These are phyloP conservation scores for Helobdella robusta DNA, from an alignment of 2,888 invertebrate genomes.

Conservation along the genomic window DNA sequence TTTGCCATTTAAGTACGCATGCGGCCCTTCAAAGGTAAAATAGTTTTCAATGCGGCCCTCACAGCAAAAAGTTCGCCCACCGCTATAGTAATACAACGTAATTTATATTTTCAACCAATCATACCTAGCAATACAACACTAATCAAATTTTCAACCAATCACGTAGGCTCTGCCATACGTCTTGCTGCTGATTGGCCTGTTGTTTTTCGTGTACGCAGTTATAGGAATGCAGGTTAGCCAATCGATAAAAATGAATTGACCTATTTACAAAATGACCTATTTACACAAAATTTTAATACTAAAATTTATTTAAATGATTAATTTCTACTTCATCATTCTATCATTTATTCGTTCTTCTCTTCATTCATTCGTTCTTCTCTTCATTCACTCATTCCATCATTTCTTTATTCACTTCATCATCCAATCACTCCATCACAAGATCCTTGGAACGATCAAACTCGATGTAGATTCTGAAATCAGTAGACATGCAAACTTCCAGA, in stretches of 20 bases:
- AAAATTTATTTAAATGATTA: neutral
- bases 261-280: too few relatives aligned
- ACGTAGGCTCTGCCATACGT: constrained; percentile 28
- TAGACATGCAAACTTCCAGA: constrained; percentile 26
- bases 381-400: neutral
- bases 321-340: neutral
- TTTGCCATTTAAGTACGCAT: too few relatives aligned
- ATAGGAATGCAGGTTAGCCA: constrained; percentile 27
- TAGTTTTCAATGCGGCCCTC: too few relatives aligned
- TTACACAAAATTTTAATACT: too few relatives aligned
- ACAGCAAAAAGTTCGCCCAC: too few relatives aligned
- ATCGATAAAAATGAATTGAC: neutral
- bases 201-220: constrained; percentile 25
- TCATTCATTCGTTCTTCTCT: neutral
- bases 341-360: neutral
- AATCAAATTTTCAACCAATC: too few relatives aligned
- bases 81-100: too few relatives aligned
- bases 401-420: neutral
- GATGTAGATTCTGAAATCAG: constrained; percentile 18
- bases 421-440: neutral
- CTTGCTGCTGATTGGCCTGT: constrained; percentile 22
- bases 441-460: constrained; percentile 25
- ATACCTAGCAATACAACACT: too few relatives aligned
- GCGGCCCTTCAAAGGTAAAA: too few relatives aligned
- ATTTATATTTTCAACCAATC: too few relatives aligned